phyloP scores from a whole-genome alignment of 2,113 vertebrate genomes.

The Mohoua ochrocephala region DNA sequence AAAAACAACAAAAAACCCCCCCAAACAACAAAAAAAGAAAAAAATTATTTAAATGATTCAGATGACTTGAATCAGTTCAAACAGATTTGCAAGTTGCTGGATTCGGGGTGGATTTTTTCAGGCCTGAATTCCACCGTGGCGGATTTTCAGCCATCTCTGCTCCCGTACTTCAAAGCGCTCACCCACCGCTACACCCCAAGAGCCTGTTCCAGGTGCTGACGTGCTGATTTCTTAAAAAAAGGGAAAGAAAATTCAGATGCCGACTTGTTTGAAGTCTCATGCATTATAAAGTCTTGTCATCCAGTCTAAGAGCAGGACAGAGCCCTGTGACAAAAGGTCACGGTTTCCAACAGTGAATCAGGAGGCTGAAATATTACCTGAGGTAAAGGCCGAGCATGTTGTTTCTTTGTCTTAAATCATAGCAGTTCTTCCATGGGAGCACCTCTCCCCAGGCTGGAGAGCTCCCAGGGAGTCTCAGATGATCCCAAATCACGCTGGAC shows the following conservation, averaged over 20 bases:
- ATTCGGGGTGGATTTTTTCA: neutral
- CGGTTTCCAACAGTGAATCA: neutral
- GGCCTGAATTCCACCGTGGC: neutral
- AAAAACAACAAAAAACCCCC: neutral
- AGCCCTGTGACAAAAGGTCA: neutral
- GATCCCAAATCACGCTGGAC: neutral
- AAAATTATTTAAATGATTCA: neutral
- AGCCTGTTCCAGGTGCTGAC: neutral
- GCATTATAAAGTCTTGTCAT: neutral
- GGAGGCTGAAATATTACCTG: neutral
- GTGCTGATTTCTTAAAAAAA: neutral
- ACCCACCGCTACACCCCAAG: neutral
- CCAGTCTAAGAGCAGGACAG: neutral
- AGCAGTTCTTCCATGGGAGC: neutral
- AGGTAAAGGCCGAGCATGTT: neutral
- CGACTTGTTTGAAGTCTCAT: neutral
- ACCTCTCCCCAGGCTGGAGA: neutral
- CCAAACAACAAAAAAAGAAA: no score
- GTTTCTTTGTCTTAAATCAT: neutral
- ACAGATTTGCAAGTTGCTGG: neutral
- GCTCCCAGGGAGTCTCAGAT: neutral
- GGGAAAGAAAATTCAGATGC: neutral
- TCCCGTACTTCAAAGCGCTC: neutral
- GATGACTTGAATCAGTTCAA: neutral
- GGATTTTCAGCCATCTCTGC: neutral